Conservation (phyloP, 2,797 vertebrate genomes). For the Liasis olivaceus region DNA sequence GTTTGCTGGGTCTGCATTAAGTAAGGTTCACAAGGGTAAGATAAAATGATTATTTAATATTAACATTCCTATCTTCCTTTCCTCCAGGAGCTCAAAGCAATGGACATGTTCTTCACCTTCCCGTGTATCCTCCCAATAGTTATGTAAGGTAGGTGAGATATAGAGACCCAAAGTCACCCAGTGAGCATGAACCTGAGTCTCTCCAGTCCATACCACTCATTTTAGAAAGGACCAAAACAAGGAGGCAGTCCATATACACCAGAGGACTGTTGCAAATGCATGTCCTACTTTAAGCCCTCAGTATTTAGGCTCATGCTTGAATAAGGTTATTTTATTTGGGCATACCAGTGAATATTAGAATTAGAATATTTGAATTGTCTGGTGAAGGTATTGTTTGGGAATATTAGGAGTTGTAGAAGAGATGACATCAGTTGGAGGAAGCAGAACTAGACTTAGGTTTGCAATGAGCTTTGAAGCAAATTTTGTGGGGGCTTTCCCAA, state of each 20-base stretch:
- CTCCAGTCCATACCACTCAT: not conserved
- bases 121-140: not conserved
- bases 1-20: not conserved
- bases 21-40: not conserved
- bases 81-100: not conserved
- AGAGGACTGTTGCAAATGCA: not conserved
- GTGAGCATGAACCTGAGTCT: not conserved
- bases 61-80: not conserved
- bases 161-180: not conserved
- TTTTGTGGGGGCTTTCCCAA: not conserved
- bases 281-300: not conserved
- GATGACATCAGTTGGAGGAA: not conserved
- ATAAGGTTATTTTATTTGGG: not conserved
- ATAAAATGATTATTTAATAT: not conserved
- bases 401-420: not conserved
- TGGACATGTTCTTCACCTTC: not conserved
- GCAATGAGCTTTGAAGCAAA: not conserved
- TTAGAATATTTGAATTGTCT: not conserved
- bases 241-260: not conserved
- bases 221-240: not conserved
- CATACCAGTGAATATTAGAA: not conserved
- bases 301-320: not conserved
- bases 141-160: not conserved
- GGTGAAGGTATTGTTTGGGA: not conserved
- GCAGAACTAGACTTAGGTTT: not conserved